Percentiles rank a stretch among this genome's conserved stretches.
phyloP scores from a whole-genome alignment of 2,113 vertebrate genomes.

The Melanocharis versteri region DNA sequence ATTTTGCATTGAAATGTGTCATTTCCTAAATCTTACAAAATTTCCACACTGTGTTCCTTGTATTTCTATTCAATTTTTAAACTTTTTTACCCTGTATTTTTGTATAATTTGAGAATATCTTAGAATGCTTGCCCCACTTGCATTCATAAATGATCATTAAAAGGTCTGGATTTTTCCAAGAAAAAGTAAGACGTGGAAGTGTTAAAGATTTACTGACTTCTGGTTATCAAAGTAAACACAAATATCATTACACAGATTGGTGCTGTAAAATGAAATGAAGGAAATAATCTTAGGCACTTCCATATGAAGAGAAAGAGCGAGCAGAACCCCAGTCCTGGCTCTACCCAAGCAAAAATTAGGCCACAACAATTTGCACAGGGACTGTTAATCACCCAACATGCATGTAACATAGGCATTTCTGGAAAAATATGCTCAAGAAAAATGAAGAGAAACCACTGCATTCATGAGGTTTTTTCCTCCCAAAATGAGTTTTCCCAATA shows the following conservation, averaged over 20 bases:
- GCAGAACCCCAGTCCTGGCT: neutral
- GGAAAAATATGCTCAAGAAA: neutral
- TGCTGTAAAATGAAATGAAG: neutral
- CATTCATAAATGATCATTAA: neutral
- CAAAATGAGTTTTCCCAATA: neutral
- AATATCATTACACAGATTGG: neutral
- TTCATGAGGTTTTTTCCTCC: neutral
- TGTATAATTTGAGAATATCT: neutral
- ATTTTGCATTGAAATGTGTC: neutral
- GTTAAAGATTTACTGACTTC: neutral
- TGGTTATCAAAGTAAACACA: neutral
- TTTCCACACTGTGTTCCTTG: neutral
- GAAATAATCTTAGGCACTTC: neutral
- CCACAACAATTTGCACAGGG: rapidly evolving
- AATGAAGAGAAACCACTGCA: neutral
- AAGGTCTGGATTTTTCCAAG: neutral
- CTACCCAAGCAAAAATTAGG: neutral
- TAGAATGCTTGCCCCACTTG: neutral
- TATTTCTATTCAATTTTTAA: neutral
- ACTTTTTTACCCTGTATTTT: neutral
- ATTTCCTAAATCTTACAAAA: neutral
- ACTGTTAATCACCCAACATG: neutral
- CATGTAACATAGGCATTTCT: neutral
- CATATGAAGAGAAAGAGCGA: neutral
- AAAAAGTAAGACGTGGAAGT: neutral